phyloP scores from a whole-genome alignment of 2,113 vertebrate genomes.

The Hippocampus guttulatus region DNA sequence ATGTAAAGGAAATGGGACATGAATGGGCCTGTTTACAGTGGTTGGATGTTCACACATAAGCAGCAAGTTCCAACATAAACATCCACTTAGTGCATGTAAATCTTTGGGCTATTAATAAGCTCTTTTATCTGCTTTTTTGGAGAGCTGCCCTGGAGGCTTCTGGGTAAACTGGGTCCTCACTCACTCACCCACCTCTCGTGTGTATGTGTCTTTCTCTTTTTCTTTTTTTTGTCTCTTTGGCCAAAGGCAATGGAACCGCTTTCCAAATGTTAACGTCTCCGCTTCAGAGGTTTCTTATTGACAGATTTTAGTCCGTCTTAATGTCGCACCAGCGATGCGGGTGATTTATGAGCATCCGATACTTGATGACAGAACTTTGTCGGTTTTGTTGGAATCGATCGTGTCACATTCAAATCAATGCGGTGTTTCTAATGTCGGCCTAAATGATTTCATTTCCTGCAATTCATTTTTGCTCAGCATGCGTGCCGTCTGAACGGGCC shows the following conservation, averaged over 20 bases:
- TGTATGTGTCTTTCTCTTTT: conserved; percentile 23
- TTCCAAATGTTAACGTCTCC: conserved; percentile 40
- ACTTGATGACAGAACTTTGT: not conserved
- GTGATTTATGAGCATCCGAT: conserved; percentile 17
- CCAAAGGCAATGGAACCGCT: conserved; percentile 44
- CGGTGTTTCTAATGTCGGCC: not conserved
- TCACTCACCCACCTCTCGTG: conserved; percentile 30
- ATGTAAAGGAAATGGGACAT: conserved; percentile 81
- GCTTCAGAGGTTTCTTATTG: conserved; percentile 34
- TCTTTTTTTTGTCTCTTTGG: conserved; percentile 38
- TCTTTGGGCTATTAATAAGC: conserved; percentile 77
- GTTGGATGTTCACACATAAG: conserved; percentile 80
- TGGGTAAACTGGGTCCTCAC: conserved; percentile 57
- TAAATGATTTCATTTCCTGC: not conserved
- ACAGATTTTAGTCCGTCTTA: conserved; percentile 18
- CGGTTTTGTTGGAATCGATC: conserved; percentile 28
- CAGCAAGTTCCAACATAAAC: conserved; percentile 82
- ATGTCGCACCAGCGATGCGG: conserved; percentile 22
- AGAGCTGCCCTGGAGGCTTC: conserved; percentile 55
- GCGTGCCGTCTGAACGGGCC: not conserved
- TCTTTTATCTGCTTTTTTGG: conserved; percentile 72
- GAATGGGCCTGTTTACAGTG: conserved; percentile 79
- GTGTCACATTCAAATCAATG: not conserved
- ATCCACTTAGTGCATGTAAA: conserved; percentile 78
- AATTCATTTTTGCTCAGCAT: not conserved